Conservation (phyloP, 2,888 invertebrate genomes). For the Campoplex capitator region DNA sequence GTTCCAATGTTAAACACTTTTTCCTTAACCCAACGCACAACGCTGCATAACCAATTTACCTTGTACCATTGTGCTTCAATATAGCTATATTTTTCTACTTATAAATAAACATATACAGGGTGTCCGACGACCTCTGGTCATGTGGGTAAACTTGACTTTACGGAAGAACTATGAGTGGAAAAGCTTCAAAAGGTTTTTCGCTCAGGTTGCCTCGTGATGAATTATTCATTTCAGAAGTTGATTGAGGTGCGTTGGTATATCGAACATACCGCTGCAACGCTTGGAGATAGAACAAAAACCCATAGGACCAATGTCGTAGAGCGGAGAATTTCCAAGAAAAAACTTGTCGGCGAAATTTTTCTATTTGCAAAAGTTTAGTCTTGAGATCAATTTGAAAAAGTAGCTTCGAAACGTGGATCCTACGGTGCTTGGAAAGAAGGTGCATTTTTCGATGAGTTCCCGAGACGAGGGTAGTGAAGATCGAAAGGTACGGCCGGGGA, state of each 20-base stretch:
- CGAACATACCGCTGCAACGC: background rate
- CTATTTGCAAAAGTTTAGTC: too few relatives aligned
- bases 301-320: too few relatives aligned
- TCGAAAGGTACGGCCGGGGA: background rate
- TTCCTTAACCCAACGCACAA: background rate
- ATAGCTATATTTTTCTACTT: background rate
- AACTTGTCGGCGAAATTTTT: too few relatives aligned
- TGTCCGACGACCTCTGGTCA: background rate
- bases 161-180: background rate
- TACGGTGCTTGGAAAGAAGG: background rate
- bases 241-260: background rate
- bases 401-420: background rate
- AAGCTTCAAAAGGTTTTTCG: background rate
- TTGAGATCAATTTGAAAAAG: background rate
- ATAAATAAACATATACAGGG: background rate
- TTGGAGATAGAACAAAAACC: background rate
- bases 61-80: background rate
- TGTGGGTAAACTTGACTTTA: background rate
- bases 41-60: slow-evolving; percentile 18
- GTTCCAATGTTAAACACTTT: slow-evolving; percentile 10
- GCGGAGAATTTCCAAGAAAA: too few relatives aligned
- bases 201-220: background rate
- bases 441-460: background rate
- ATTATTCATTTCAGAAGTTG: background rate
- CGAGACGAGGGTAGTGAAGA: background rate